A percentile compares a stretch with the other conserved stretches of the same genome.
phyloP scores from a whole-genome alignment of 2,113 vertebrate species.

The Anhinga rufa region DNA sequence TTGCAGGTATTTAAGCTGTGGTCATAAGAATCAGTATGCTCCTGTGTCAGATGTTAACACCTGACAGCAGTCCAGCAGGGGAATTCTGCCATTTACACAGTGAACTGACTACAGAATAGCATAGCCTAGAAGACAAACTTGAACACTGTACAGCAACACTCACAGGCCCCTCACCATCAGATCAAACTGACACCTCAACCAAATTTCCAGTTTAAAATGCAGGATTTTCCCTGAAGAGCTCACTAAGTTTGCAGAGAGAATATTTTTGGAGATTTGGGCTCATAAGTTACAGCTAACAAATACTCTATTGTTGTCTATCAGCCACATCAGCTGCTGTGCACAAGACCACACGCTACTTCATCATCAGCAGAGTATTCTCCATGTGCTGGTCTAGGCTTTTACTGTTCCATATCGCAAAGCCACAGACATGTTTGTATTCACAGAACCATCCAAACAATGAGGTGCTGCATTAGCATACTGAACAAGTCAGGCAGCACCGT shows the following conservation, averaged over 20 bases:
- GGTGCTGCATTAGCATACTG: background rate
- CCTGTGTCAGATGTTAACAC: background rate
- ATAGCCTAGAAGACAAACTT: background rate
- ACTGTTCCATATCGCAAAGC: background rate
- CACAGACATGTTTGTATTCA: background rate
- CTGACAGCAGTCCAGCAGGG: rapidly evolving
- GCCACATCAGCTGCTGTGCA: background rate
- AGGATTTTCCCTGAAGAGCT: background rate
- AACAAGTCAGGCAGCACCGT: background rate
- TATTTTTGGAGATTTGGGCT: background rate
- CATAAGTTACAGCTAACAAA: background rate
- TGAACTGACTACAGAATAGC: background rate
- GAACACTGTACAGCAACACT: background rate
- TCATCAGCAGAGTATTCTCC: background rate
- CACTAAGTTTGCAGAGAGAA: background rate
- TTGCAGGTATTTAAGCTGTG: background rate
- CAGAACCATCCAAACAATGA: background rate
- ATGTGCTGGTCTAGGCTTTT: background rate
- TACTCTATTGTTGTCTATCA: background rate
- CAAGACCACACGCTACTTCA: background rate
- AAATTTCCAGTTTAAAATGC: background rate
- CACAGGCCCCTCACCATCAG: background rate
- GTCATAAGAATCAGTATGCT: background rate
- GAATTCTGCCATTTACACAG: background rate
- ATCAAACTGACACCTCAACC: background rate